Percentiles rank a stretch among this genome's conserved stretches.
Evolutionary conservation across 2,888 invertebrate genomes (phyloP).

Genomic region (Lymantria monacha): DNA sequence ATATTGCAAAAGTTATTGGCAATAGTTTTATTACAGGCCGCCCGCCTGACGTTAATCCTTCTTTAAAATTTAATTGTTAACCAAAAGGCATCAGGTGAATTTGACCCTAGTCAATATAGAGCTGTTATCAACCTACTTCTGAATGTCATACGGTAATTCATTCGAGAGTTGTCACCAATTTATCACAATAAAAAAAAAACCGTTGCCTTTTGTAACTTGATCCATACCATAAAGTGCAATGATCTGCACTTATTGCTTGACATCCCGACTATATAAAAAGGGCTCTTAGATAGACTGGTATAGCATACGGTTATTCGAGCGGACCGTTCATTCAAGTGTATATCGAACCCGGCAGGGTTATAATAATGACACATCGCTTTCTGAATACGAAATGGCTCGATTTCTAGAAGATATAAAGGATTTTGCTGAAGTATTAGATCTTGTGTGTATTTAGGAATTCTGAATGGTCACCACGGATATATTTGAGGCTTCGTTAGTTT

Average conservation of each 20-base stretch:
- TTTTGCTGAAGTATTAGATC: constrained; percentile 3
- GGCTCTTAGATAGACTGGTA: constrained; percentile 35
- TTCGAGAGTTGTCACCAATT: too few species aligned
- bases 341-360: constrained; percentile 40
- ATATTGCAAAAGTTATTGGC: too few species aligned
- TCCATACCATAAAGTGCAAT: constrained; percentile 40
- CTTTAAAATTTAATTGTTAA: too few species aligned
- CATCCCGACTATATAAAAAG: constrained; percentile 37
- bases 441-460: background rate
- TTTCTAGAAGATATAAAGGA: constrained; percentile 7
- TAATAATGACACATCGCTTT: constrained; percentile 26
- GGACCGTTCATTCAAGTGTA: constrained; percentile 30
- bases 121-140: too few species aligned
- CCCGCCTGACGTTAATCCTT: too few species aligned
- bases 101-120: too few species aligned
- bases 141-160: too few species aligned
- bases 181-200: too few species aligned
- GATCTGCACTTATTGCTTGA: constrained; percentile 39
- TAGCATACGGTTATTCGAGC: constrained; percentile 37
- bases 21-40: too few species aligned
- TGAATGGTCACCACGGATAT: too few species aligned
- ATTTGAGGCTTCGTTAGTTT: background rate
- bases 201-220: constrained; percentile 13
- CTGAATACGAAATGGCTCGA: constrained; percentile 29
- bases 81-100: too few species aligned